Conservation (phyloP, 1,140 invertebrate species). For the Platorchestia sp. region DNA sequence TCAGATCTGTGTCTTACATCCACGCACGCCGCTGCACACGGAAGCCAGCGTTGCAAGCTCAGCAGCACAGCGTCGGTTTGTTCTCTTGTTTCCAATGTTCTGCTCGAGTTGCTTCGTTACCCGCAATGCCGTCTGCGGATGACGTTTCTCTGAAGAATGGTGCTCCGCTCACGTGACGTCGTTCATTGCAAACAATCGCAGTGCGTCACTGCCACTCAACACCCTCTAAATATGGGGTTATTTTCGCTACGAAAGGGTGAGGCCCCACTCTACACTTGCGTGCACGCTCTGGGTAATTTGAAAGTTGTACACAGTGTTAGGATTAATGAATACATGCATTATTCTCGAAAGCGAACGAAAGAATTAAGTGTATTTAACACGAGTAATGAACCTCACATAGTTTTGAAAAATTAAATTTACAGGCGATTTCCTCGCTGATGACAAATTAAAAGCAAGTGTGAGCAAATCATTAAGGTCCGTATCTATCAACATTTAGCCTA, state of each 20-base stretch:
- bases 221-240: constrained; percentile 37
- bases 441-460: neutral
- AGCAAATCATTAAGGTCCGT: neutral
- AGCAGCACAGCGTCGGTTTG: constrained; percentile 19
- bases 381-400: too few relatives aligned
- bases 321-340: neutral
- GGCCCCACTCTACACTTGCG: neutral
- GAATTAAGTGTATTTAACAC: neutral
- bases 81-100: constrained; percentile 53
- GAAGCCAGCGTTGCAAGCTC: constrained; percentile 28
- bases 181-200: constrained; percentile 52
- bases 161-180: constrained; percentile 52
- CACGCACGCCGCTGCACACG: neutral
- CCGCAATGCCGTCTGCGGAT: constrained; percentile 51
- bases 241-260: constrained; percentile 36
- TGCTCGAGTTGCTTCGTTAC: constrained; percentile 54
- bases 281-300: neutral
- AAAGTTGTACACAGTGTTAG: neutral
- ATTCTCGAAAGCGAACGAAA: neutral
- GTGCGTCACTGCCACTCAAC: constrained; percentile 32
- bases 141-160: constrained; percentile 54
- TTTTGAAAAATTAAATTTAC: neutral
- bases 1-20: neutral
- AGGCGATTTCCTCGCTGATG: neutral
- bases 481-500: neutral